Evolutionary conservation across 2,797 vertebrate species (phyloP).

Genomic region (Loriculus beryllinus): DNA sequence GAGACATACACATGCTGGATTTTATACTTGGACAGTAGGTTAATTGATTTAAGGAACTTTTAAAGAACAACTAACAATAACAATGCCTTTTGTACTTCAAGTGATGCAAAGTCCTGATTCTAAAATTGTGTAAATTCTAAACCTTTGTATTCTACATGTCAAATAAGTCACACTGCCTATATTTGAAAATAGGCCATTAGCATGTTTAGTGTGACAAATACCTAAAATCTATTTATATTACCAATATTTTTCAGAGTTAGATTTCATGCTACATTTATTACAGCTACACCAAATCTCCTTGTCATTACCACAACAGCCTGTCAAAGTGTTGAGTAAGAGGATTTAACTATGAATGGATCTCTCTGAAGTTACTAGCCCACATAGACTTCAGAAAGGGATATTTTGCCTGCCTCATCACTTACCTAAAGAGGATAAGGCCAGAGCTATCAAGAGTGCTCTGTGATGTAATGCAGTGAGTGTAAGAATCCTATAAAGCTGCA

Average conservation of each 20-base stretch:
- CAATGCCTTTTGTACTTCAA: neutral
- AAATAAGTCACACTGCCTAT: neutral
- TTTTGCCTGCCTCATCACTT: slow-evolving; percentile 8
- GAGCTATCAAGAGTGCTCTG: neutral
- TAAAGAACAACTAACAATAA: neutral
- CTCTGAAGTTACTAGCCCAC: neutral
- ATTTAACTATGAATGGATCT: neutral
- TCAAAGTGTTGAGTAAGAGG: neutral
- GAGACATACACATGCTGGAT: neutral
- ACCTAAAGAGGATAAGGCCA: slow-evolving; percentile 7
- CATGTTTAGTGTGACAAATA: neutral
- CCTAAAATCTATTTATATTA: neutral
- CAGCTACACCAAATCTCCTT: neutral
- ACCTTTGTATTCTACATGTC: neutral
- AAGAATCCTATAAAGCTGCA: slow-evolving; percentile 26
- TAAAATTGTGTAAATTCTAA: neutral
- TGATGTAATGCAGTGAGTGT: slow-evolving; percentile 18
- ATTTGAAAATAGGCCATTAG: neutral
- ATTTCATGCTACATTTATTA: neutral
- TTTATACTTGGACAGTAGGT: neutral
- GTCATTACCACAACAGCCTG: neutral
- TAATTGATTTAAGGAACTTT: neutral
- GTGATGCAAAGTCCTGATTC: neutral
- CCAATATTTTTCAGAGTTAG: neutral
- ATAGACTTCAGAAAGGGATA: neutral